Evolutionary conservation across 92 coral and sea anemone species (phyloP), one percentile per base, ranked within the genome.

Genomic region (Actinernus sp.): DNA sequence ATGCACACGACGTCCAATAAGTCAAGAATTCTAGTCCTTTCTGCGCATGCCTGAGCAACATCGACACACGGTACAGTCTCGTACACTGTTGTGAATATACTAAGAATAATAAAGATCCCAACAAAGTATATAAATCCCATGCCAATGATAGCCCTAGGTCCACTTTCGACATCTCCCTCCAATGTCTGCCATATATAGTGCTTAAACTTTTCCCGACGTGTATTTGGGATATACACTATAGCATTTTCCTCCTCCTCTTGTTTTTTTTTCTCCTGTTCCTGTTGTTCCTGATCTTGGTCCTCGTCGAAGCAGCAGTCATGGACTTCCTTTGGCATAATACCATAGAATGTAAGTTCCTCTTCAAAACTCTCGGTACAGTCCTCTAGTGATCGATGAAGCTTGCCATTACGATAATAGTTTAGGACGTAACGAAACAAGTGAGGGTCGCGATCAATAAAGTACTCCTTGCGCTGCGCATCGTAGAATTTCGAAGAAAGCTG

Each of bases 291-390:
- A 2, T 84, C 64, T 32, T 57, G 76, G 19, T 91, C 92, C 11
- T 91, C 97, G 27, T 94, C 97, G 21, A 91, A 92, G 49, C 98
- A 94, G 37, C 98, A 94, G 28, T 92, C 97, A 61, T 94, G 93
- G 14, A 94, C 79, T 46, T 91, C 90, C 41, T 86, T 81, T 0
- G 93, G 84, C 16, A 78, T 56, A 2, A 94, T 91, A 17, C 98
- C 98, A 49, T 91, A 94, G 52, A 94, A 94, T 7, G 58, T 24
- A 13, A 94, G 67, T 37, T 94, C 98, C 31, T 94, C 97, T 37
- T 83, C 88, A 47, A 94, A 94, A 13, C 86, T 87, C 16, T 82
- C 87, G 41, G 79, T 78, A 52, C 98, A 94, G 58, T 91, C 97
- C 16, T 92, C 98, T 17, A 85, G 55, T 12, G 93, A 91, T 18